A percentile compares a stretch with the other conserved stretches of the same genome.
phyloP scores from a whole-genome alignment of 2,888 invertebrate genomes.

The Scaptomyza flava region DNA sequence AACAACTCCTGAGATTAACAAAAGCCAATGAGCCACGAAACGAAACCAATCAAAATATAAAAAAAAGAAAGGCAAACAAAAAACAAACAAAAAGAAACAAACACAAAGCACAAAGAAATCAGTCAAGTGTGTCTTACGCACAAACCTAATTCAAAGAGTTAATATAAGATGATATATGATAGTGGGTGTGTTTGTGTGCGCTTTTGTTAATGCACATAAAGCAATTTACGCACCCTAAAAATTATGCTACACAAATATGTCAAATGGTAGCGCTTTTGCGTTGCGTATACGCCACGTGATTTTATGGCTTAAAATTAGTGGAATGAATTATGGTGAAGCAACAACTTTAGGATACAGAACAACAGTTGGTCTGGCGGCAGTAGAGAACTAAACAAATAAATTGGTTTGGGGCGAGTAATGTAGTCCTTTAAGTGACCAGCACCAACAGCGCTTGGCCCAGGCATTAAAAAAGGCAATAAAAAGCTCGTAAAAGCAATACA shows the following conservation, averaged over 20 bases:
- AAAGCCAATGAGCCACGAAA: slow-evolving; percentile 48
- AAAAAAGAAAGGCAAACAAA: slow-evolving; percentile 2
- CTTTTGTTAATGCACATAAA: slow-evolving; percentile 27
- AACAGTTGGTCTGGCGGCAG: slow-evolving; percentile 22
- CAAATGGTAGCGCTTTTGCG: slow-evolving; percentile 39
- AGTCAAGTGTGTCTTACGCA: slow-evolving; percentile 60
- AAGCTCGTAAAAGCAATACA: slow-evolving; percentile 69
- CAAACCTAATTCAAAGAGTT: slow-evolving; percentile 57
- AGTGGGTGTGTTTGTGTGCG: slow-evolving; percentile 1
- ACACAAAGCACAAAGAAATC: slow-evolving; percentile 38
- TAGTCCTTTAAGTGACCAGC: slow-evolving; percentile 53
- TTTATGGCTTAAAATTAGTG: slow-evolving; percentile 73
- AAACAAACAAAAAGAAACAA: slow-evolving; percentile 5
- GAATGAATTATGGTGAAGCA: slow-evolving; percentile 43
- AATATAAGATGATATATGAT: slow-evolving; percentile 15
- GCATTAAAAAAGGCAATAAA: slow-evolving; percentile 74
- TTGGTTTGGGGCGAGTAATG: slow-evolving; percentile 8
- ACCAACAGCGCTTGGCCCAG: slow-evolving; percentile 44
- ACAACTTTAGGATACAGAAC: slow-evolving; percentile 21
- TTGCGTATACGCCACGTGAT: slow-evolving; percentile 45
- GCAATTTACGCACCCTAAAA: slow-evolving; percentile 44
- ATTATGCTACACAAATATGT: slow-evolving; percentile 57
- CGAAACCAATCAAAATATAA: neutral
- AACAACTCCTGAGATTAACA: slow-evolving; percentile 38
- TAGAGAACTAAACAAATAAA: slow-evolving; percentile 2